Conservation (phyloP, 2,113 vertebrate species). For the Carassius gibelio region DNA sequence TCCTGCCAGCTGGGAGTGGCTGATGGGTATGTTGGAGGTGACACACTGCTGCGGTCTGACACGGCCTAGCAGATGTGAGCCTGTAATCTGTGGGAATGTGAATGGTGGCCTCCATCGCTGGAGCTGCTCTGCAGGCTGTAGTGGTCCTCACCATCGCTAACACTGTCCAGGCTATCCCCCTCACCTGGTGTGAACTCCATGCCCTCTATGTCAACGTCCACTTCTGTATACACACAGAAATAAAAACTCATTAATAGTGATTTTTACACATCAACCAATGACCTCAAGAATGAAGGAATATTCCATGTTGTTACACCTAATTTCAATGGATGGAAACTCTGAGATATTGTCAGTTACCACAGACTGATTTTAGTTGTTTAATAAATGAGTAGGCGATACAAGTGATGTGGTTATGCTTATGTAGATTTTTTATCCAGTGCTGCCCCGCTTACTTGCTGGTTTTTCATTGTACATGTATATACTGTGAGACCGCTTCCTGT, state of each 20-base stretch:
- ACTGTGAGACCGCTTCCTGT: background rate
- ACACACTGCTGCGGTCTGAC: constrained; percentile 54
- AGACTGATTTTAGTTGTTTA: background rate
- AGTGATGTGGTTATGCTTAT: background rate
- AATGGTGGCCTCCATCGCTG: constrained; percentile 82
- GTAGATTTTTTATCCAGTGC: background rate
- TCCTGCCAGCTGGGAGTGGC: constrained; percentile 44
- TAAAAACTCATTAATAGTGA: constrained; percentile 28
- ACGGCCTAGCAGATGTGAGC: constrained; percentile 84
- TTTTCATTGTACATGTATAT: background rate
- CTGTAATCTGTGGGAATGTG: constrained; percentile 89
- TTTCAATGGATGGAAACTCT: background rate
- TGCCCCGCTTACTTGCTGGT: background rate
- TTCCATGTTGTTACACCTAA: background rate
- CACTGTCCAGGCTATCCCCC: constrained; percentile 90
- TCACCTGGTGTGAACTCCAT: constrained; percentile 89
- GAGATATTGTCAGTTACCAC: background rate
- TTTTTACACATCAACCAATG: background rate
- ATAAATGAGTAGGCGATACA: background rate
- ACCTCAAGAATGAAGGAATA: background rate
- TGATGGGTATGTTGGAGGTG: constrained; percentile 34
- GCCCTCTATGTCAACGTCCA: constrained; percentile 95
- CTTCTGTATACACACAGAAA: constrained; percentile 18
- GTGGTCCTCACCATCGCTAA: constrained; percentile 92
- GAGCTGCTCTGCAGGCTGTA: constrained; percentile 93